These are phyloP conservation scores for Catamblyrhynchus diadema DNA, from an alignment of 2,797 vertebrate species.

Conservation along the genomic window DNA sequence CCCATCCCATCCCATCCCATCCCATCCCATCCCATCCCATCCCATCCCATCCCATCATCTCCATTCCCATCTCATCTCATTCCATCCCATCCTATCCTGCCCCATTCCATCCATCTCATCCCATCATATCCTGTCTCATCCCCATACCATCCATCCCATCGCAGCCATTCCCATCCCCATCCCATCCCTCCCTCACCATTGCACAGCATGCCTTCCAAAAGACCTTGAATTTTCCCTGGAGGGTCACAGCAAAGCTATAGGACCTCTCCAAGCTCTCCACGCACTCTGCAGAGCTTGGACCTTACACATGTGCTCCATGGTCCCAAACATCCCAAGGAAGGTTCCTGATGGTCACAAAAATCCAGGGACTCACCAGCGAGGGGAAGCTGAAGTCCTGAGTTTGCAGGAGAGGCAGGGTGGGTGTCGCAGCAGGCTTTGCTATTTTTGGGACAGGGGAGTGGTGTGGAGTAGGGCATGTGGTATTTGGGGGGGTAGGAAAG, in stretches of 20 bases:
- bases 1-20: too few species aligned
- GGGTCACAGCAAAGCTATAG: neutral
- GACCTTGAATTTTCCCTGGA: neutral
- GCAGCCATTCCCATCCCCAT: neutral
- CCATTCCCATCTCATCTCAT: neutral
- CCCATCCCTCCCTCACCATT: neutral
- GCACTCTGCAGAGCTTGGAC: neutral
- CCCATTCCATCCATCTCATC: too few species aligned
- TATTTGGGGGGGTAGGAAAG: neutral
- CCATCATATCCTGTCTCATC: neutral
- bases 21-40: neutral
- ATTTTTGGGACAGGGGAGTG: neutral
- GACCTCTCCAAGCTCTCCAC: neutral
- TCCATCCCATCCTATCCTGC: neutral
- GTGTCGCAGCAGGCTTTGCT: neutral
- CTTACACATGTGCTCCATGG: accelerated
- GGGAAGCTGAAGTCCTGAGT: neutral
- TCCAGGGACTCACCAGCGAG: neutral
- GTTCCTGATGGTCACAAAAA: neutral
- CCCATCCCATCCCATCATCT: neutral
- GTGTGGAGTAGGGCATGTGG: neutral
- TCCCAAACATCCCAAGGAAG: neutral
- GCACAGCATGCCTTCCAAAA: neutral
- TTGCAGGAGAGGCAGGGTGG: neutral
- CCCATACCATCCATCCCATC: neutral